These are phyloP conservation scores for Baronia brevicornis DNA, from an alignment of 2,888 invertebrate genomes.

Conservation along the genomic window DNA sequence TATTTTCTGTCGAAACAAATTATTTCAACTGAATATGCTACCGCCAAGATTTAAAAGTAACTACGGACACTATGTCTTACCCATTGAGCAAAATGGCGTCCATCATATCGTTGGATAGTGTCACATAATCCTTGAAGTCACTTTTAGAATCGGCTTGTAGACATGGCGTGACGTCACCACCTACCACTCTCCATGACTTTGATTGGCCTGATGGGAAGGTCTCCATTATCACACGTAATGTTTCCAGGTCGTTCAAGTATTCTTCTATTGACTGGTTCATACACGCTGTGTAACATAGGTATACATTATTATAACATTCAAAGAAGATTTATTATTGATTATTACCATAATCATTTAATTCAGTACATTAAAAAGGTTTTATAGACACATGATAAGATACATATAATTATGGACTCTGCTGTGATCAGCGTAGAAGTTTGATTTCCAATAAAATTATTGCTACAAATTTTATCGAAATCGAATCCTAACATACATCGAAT, in stretches of 20 bases:
- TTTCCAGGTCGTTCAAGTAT: conserved; percentile 77
- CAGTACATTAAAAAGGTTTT: too few relatives aligned
- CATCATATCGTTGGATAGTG: conserved; percentile 73
- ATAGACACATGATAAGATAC: too few relatives aligned
- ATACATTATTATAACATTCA: conserved; percentile 18
- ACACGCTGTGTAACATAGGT: conserved; percentile 55
- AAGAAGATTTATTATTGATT: conserved; percentile 35
- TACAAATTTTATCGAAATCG: too few relatives aligned
- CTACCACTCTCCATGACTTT: conserved; percentile 75
- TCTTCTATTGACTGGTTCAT: conserved; percentile 68
- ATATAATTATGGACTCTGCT: too few relatives aligned
- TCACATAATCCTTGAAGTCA: conserved; percentile 72
- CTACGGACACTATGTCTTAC: conserved; percentile 54
- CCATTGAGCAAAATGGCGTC: conserved; percentile 83
- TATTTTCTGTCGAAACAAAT: too few relatives aligned
- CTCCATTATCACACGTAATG: conserved; percentile 79
- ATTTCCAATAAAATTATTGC: too few relatives aligned
- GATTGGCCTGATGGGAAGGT: conserved; percentile 74
- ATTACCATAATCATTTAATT: too few relatives aligned
- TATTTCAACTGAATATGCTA: too few relatives aligned
- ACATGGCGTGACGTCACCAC: conserved; percentile 76
- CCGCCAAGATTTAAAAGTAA: not conserved
- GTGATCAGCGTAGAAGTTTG: too few relatives aligned
- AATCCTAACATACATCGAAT: too few relatives aligned
- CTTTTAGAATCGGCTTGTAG: conserved; percentile 67